Conservation (phyloP, 1,140 invertebrate species). For the Hycleus cichorii region DNA sequence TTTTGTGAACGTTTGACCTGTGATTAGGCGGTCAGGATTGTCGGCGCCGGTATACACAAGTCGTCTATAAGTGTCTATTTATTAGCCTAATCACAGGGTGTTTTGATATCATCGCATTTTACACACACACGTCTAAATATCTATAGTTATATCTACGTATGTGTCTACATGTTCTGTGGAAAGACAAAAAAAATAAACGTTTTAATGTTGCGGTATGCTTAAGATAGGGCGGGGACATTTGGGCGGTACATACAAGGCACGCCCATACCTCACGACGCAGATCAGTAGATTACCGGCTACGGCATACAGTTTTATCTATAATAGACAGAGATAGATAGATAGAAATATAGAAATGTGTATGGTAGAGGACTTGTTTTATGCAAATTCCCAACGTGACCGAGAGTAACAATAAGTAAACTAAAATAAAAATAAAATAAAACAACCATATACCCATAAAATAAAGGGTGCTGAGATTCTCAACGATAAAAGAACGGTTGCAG, state of each 20-base stretch:
- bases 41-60: conserved; percentile 27
- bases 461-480: no score
- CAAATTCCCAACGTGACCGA: no score
- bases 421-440: no score
- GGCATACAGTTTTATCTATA: background rate
- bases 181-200: background rate
- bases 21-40: conserved; percentile 33
- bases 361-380: no score
- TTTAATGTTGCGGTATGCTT: conserved; percentile 19
- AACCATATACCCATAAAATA: no score
- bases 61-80: conserved; percentile 35
- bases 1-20: conserved; percentile 34
- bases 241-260: conserved; percentile 22
- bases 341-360: no score
- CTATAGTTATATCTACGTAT: no score
- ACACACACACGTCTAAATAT: no score
- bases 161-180: background rate
- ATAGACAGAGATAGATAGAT: no score
- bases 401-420: no score
- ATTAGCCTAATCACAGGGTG: conserved; percentile 38
- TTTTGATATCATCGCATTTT: conserved; percentile 9
- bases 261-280: conserved; percentile 28
- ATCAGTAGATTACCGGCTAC: conserved; percentile 20
- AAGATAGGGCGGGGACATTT: conserved; percentile 14
- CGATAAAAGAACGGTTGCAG: no score